Base-by-base conservation (phyloP, 2,888 invertebrate species). In the Cataglyphis altisquamis region DNA sequence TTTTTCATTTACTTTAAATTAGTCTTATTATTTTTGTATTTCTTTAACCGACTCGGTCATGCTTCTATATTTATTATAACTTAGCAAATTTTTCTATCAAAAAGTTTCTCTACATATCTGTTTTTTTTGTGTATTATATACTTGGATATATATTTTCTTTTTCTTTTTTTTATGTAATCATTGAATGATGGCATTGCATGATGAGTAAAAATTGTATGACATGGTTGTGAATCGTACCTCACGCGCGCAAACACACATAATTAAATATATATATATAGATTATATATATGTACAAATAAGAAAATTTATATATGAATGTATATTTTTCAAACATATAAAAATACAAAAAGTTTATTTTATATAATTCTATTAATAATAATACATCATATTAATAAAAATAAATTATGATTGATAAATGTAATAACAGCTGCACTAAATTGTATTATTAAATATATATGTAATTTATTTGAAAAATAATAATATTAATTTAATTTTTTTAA, bases 391-490 rank as follows among this genome's bases (percentile, higher is more conserved):
- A 2, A 25, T 8, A 52, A 52, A 52, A 2, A n/a, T n/a, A 8
- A n/a, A 52, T 52, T 2, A n/a, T 52, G 8, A 52, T 52, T 52
- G n/a, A 52, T 2, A 6, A n/a, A 52, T n/a, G 48, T 52, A n/a
- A 52, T 25, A 25, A 1, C n/a, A 5, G 3, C 5, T 15, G 18
- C 4, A n/a, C 18, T 52, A n/a, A 18, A n/a, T 18, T 15, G 6
- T 62, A 62, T 32, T 25, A 60, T 6, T 63, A 63, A 29, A 63
- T 9, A 63, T 2, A 63, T 6, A 63, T 63, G 25, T 25, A 63
- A 63, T 63, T 63, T 63, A 63, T 63, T 32, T 63, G 9, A 36
- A 63, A 63, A 36, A 15, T 8, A 29, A 29, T 60, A 29, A 25
- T 1, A 60, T 60, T 60, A 12, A 12, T 29, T 60, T 15, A 25